A percentile compares a stretch with the other conserved stretches of the same genome.
Evolutionary conservation across 2,888 invertebrate species (phyloP).

Genomic region (Sisyra nigra): DNA sequence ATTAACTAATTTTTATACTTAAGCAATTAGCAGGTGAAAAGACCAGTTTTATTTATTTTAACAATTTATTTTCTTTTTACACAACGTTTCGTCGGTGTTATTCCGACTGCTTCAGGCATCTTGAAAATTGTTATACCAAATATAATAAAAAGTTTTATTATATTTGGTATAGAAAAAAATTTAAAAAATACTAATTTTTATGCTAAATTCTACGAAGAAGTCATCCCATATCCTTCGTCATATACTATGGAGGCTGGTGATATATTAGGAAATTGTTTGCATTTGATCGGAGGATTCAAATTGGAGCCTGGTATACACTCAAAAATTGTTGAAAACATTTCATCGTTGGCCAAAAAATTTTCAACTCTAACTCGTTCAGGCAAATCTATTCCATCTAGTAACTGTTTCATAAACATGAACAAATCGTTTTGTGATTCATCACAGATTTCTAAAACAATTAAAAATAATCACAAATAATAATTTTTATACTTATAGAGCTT

Average conservation of each 20-base stretch:
- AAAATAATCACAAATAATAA: too few relatives aligned
- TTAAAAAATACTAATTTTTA: too few relatives aligned
- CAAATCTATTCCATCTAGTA: neutral
- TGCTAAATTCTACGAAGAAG: neutral
- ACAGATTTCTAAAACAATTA: neutral
- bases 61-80: too few relatives aligned
- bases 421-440: neutral
- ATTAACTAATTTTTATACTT: too few relatives aligned
- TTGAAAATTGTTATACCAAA: too few relatives aligned
- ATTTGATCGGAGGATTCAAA: neutral
- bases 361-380: neutral
- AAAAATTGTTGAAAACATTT: neutral
- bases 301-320: neutral
- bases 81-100: too few relatives aligned
- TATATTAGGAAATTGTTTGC: neutral
- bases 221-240: neutral
- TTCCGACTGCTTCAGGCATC: too few relatives aligned
- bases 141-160: too few relatives aligned
- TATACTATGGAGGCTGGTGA: neutral
- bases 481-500: too few relatives aligned
- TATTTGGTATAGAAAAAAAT: too few relatives aligned
- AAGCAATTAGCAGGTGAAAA: too few relatives aligned
- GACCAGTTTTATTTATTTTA: too few relatives aligned
- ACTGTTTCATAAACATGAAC: neutral
- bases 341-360: neutral